Evolutionary conservation across 2,888 invertebrate species (phyloP), one percentile per base, ranked within the genome.

Genomic region (Calameuta pallipes): DNA sequence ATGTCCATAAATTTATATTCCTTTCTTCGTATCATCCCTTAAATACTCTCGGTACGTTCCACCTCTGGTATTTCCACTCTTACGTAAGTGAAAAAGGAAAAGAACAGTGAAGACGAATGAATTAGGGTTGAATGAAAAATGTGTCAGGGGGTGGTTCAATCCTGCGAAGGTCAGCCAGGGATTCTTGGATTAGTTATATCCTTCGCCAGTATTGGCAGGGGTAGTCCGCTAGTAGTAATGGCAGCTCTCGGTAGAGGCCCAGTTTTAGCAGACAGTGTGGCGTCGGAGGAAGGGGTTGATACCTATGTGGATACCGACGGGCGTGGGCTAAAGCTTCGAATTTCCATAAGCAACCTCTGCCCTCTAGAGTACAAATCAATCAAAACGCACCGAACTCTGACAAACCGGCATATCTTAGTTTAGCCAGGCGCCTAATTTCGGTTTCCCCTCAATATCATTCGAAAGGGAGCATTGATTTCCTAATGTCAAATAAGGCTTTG

Each of bases 181-280:
- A 71, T 71, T 34, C 71, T 9, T 56, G 2, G 71, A 12, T 33
- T 23, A 6, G 37, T 37, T 31, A 71, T 30, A 71, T 71, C 12
- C 56, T 56, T 56, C 9, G 23, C 23, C 56, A 23, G 23, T 56
- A 56, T 56, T 71, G 71, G 71, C 71, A 71, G 33, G 9, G 71
- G 30, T 34, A 34, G 71, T 71, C 56, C 56, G 23, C 56, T 1
- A 56, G 56, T 56, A 56, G 82, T 83, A 75, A 79, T 79, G 82
- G 80, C 78, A 80, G 73, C 80, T 56, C 56, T 56, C 56, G 56
- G 23, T 56, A 56, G 56, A 56, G 71, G 71, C 34, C 71, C 71
- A 34, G 80, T 80, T 81, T 75, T 77, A 81, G 82, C 82, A 84
- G 84, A 84, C 84, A 80, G 82, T 80, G 80, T 82, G 84, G 84